These are phyloP conservation scores for Pristionchus exspectatus DNA, from an alignment of 2,888 invertebrate species.

Conservation along the genomic window DNA sequence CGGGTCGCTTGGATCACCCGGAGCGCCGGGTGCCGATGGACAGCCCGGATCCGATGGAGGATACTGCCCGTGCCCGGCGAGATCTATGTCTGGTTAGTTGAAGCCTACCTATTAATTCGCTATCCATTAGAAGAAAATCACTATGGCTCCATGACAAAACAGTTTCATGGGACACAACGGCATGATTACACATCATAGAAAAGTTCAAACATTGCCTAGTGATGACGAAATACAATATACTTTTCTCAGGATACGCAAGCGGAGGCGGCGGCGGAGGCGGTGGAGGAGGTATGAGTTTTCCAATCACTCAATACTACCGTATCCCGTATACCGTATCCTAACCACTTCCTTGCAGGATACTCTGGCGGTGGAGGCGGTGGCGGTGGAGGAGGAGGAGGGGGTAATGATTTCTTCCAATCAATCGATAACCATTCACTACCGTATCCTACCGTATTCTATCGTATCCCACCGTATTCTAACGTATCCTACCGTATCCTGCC, in stretches of 20 bases:
- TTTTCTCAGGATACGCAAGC: not conserved
- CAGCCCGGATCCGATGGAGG: slow-evolving; percentile 14
- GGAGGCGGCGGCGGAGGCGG: not conserved
- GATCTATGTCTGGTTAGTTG: not conserved
- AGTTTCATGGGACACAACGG: no score
- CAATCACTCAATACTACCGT: not conserved
- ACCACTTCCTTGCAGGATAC: not conserved
- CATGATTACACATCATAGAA: no score
- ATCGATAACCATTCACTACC: not conserved
- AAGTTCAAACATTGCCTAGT: not conserved
- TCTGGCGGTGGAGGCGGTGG: not conserved
- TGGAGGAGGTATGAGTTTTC: not conserved
- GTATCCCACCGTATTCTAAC: not conserved
- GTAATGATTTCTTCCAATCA: not conserved
- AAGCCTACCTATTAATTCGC: no score
- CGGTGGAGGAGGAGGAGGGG: not conserved
- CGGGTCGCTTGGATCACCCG: not conserved
- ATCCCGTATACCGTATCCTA: not conserved
- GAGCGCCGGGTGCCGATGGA: not conserved
- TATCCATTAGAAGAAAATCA: not conserved
- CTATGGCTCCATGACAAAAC: no score
- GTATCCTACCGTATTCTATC: not conserved
- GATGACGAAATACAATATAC: not conserved
- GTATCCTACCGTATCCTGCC: not conserved
- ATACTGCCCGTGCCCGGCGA: slow-evolving; percentile 28